Percentiles rank a stretch among this genome's conserved stretches.
Evolutionary conservation across 2,888 invertebrate species (phyloP).

Genomic region (Tipula unca): DNA sequence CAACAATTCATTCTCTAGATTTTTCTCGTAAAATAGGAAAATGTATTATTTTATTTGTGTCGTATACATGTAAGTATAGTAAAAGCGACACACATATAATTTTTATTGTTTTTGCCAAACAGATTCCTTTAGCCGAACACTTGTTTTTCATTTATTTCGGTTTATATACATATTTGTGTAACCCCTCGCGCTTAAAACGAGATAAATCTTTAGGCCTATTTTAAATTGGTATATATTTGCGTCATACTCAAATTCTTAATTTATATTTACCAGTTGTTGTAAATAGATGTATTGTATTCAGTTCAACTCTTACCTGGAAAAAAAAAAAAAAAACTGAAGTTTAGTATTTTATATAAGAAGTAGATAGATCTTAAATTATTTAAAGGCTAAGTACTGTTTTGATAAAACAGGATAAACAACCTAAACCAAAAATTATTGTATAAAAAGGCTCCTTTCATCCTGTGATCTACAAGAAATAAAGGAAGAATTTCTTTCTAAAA

Average conservation of each 20-base stretch:
- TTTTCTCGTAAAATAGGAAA: not conserved
- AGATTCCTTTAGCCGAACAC: not conserved
- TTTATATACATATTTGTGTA: not conserved
- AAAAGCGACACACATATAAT: not conserved
- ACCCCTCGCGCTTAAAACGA: not conserved
- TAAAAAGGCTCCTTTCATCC: too few species aligned
- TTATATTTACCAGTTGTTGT: not conserved
- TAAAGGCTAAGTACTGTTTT: too few species aligned
- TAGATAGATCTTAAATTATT: too few species aligned
- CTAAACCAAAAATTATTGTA: too few species aligned
- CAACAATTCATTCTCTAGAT: not conserved
- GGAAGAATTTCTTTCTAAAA: too few species aligned
- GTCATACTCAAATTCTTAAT: not conserved
- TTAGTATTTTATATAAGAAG: not conserved
- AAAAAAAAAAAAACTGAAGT: not conserved
- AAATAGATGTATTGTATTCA: not conserved
- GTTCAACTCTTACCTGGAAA: not conserved
- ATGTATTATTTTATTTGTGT: not conserved
- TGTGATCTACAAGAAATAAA: too few species aligned
- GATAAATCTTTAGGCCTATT: not conserved
- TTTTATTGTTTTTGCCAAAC: not conserved
- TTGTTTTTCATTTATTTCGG: not conserved
- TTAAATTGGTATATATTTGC: not conserved
- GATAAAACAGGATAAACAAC: too few species aligned
- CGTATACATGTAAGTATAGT: not conserved